These are phyloP conservation scores for Cassiopea xamachana DNA, from an alignment of 30 jellyfish, hydroid and myxozoan species.

Conservation along the genomic window DNA sequence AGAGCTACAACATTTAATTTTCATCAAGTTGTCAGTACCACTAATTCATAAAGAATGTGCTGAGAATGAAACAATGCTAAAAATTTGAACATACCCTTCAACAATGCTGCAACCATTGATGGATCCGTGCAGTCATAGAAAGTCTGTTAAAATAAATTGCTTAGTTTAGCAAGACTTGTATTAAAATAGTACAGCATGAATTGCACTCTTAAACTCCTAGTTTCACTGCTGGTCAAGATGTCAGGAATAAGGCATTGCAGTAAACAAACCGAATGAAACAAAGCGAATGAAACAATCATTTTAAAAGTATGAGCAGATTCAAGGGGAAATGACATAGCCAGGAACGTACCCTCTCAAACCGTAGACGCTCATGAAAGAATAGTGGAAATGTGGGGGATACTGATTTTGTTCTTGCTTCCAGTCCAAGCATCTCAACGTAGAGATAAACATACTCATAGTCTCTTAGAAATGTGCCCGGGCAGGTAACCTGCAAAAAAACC, in stretches of 20 bases:
- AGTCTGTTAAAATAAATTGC: conserved; percentile 60
- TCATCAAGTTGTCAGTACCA: no score
- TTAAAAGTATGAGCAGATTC: no score
- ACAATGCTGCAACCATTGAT: conserved; percentile 91
- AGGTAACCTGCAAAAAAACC: conserved; percentile 80
- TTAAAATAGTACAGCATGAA: no score
- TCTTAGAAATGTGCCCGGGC: conserved; percentile 97
- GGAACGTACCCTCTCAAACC: conserved; percentile 89
- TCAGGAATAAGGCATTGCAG: no score
- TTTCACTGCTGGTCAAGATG: no score
- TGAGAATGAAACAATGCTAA: neutral
- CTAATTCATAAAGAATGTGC: neutral
- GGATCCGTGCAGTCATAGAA: conserved; percentile 99
- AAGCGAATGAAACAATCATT: no score
- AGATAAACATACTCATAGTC: conserved; percentile 96
- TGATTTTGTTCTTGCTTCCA: conserved; percentile 95
- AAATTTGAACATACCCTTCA: conserved; percentile 76
- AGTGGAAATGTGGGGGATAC: conserved; percentile 99
- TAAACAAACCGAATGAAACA: no score
- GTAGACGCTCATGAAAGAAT: conserved; percentile 92
- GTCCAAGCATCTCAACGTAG: conserved; percentile 96
- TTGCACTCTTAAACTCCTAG: no score
- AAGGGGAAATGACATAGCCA: neutral
- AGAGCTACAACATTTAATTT: neutral
- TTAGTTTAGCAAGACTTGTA: no score